Base-by-base conservation (phyloP, 2,113 vertebrate genomes). In the Antigone vipio region DNA sequence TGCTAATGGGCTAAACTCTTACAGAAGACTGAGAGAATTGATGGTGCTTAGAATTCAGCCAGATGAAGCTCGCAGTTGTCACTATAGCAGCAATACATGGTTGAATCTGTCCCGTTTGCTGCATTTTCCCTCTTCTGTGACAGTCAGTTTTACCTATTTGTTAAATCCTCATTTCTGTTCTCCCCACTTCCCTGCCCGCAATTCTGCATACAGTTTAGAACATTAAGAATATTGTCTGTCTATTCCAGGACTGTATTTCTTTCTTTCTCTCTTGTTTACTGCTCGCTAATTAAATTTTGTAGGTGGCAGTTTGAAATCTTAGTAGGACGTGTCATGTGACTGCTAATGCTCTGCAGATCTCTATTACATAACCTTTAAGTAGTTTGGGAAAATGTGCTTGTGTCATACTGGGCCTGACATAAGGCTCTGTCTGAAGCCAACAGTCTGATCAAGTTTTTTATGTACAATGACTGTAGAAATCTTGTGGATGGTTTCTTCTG, bases 291-390 rank as follows among this genome's bases (percentile, higher is more conserved):
- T 96, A 89, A 89, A 86, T 96, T 86, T 89, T 64, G 91, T 92
- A 93, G 95, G 85, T 93, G 97, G 90, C 96, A 84, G 78, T 93
- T 88, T 86, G 95, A 86, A 96, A 97, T 97, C 97, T 97, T 97
- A 75, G 94, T 95, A 95, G 97, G 92, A 45, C 44, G 15, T 20
- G 72, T 96, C 97, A 97, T 59, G 87, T 94, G 91, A 59, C 90
- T 71, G 92, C 94, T 95, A 97, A 94, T 97, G 94, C 96, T 88
- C 96, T 94, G 91, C 92, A 91, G 95, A 95, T 95, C 95, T 95
- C 87, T 60, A 94, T 98, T 98, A 98, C 97, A 97, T 98, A 98
- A 98, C 93, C 96, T 89, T 92, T 97, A 97, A 97, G 97, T 96
- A 92, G 91, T 97, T 92, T 47, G 95, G 92, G 92, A 78, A 97